Evolutionary conservation across 2,113 vertebrate genomes (phyloP), one percentile per base, ranked within the genome.

Genomic region (Apaloderma vittatum): DNA sequence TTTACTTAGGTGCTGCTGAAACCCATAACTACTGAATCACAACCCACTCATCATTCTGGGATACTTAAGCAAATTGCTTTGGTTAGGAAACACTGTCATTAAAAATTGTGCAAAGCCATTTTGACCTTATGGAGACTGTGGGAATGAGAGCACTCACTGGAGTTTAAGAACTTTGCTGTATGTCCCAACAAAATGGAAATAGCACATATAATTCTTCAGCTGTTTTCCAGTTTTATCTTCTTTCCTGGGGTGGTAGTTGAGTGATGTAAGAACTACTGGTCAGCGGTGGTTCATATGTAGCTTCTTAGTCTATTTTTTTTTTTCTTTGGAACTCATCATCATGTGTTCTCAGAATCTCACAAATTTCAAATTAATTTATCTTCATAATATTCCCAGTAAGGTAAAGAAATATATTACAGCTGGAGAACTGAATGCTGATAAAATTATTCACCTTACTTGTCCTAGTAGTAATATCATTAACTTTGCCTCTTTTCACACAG

Each of bases 1-100:
- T 95, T 96, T 92, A 83, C 74, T 73, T 66, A 85, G 36, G 48
- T 91, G 89, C 36, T 94, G 75, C 73, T 94, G 96, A 97, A 97
- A 97, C 96, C 94, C 70, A 1, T 95, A 97, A 97, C 95, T 97
- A 97, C 75, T 92, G 74, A 89, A 90, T 93, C 91, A 92, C 58
- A 97, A 94, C 37, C 27, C 52, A 66, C 65, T 40, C 79, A 62
- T 88, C 88, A 88, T 49, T 94, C 68, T 94, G 82, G 93, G 37
- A 74, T 43, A 48, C 0, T 0, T 32, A 67, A 70, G n/a, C 49
- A 86, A 34, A 19, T 81, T 91, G 27, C 21, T 92, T 91, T 87
- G 22, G 27, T 68, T 96, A 61, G 63, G 67, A 89, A 96, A 66
- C 13, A 37, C 22, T 70, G 46, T 67, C 45, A 59, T 84, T 92